A percentile compares a stretch with the other conserved stretches of the same genome.
Conservation (phyloP, 2,888 invertebrate genomes). For the Noctua pronuba region DNA sequence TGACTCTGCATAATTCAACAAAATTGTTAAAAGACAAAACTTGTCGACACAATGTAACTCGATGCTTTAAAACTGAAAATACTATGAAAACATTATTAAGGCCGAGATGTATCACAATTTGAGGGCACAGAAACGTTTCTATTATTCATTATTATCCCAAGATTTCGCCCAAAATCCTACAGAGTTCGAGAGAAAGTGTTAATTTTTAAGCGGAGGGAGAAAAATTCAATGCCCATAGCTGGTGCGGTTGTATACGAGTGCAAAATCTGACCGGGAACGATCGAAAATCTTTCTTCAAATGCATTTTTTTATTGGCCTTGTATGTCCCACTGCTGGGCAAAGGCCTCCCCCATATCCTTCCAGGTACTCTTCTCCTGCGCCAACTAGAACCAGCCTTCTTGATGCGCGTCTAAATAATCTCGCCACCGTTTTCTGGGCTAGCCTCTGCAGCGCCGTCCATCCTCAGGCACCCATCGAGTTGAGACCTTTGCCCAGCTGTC, state of each 20-base stretch:
- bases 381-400: too few species aligned
- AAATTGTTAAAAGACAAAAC: constrained; percentile 3
- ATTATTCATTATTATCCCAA: constrained; percentile 81
- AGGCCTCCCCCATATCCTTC: too few species aligned
- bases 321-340: too few species aligned
- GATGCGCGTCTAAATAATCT: too few species aligned
- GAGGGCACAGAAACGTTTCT: constrained; percentile 72
- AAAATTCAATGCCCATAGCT: constrained; percentile 74
- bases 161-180: constrained; percentile 75
- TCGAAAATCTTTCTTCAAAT: background rate
- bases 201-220: constrained; percentile 83
- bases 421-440: too few species aligned
- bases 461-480: too few species aligned
- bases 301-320: too few species aligned
- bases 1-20: constrained; percentile 31
- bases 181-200: constrained; percentile 79
- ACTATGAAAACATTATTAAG: constrained; percentile 80
- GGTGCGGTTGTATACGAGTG: constrained; percentile 53
- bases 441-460: too few species aligned
- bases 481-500: too few species aligned
- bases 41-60: constrained; percentile 13
- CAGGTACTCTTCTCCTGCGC: too few species aligned
- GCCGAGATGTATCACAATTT: constrained; percentile 74
- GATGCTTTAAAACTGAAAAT: constrained; percentile 41
- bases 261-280: constrained; percentile 25